Conservation (phyloP, 1,140 invertebrate genomes). For the Drosophila simulans region DNA sequence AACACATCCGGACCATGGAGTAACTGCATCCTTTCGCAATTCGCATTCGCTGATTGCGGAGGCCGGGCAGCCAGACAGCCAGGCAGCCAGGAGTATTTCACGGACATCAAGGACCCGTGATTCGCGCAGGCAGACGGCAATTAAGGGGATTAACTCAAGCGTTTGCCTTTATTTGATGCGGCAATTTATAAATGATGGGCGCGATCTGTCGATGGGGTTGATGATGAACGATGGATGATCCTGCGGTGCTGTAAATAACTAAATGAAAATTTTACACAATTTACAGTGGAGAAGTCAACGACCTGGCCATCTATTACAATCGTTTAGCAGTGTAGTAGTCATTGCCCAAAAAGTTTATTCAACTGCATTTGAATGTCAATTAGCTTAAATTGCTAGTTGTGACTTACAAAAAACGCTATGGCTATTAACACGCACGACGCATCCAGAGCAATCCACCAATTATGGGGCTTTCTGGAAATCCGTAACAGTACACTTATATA, state of each 20-base stretch:
- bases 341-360: conserved; percentile 63
- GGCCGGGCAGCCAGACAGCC: conserved; percentile 11
- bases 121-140: conserved; percentile 55
- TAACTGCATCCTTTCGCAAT: conserved; percentile 14
- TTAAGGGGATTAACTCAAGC: conserved; percentile 82
- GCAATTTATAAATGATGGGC: conserved; percentile 81
- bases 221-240: conserved; percentile 49
- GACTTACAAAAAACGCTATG: conserved; percentile 62
- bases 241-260: conserved; percentile 38
- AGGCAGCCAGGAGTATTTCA: conserved; percentile 50
- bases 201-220: conserved; percentile 51
- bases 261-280: conserved; percentile 9
- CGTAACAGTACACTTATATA: conserved; percentile 13
- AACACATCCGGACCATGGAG: conserved; percentile 65
- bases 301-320: conserved; percentile 15
- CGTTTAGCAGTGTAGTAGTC: conserved; percentile 1
- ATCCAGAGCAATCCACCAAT: conserved; percentile 55
- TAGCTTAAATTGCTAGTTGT: conserved; percentile 77
- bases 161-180: conserved; percentile 59
- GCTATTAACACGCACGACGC: conserved; percentile 64
- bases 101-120: conserved; percentile 57
- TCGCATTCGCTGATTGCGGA: conserved; percentile 47
- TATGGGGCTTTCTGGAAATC: conserved; percentile 44
- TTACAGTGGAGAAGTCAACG: conserved; percentile 10
- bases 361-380: conserved; percentile 83